Evolutionary conservation across 2,888 invertebrate species (phyloP), one percentile per base, ranked within the genome.

Genomic region (Pteria penguin): DNA sequence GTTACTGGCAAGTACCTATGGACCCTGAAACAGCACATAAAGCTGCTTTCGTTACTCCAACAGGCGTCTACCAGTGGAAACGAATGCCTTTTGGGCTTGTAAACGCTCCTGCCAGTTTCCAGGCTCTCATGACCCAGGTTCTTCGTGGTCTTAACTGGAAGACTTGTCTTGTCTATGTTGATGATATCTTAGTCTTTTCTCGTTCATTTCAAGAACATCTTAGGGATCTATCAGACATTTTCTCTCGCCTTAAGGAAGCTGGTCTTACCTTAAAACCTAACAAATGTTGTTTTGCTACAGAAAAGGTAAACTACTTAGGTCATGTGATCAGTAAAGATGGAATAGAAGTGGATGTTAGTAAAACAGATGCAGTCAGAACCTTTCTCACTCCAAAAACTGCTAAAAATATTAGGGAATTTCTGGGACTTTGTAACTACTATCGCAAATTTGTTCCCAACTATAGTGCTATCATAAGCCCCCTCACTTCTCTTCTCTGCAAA

Each of bases 21-120:
- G 72, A 72, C 26, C 32, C 32, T 14, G 57, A 72, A 32, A 57
- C 72, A 18, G 57, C 55, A 1, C 65, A 72, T 1, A 73, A 73
- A 31, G 27, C 72, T 26, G 57, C 72, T 4, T 72, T 66, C 58
- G 52, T 66, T 3, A 66, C 57, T 2, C 78, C 76, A 52, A 55
- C 45, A 36, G 82, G 83, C 0, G 62, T 80, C 2, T 82, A 52
- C 36, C 76, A 79, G 36, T 82, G 58, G 36, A 67, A 55, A 11
- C 8, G 76, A 27, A 75, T 82, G 74, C 80, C 79, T 4, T 83
- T 73, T 66, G 73, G 72, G 5, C 65, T 72, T 33, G 60, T 65
- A 2, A 66, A 66, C 65, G 65, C 65, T 26, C 72, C 65, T n/a
- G 66, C 58, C 4, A 72, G 57, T 33, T 72, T 72, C 33, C 55